phyloP scores from a whole-genome alignment of 1,140 invertebrate species.

The Sinonovacula constricta region DNA sequence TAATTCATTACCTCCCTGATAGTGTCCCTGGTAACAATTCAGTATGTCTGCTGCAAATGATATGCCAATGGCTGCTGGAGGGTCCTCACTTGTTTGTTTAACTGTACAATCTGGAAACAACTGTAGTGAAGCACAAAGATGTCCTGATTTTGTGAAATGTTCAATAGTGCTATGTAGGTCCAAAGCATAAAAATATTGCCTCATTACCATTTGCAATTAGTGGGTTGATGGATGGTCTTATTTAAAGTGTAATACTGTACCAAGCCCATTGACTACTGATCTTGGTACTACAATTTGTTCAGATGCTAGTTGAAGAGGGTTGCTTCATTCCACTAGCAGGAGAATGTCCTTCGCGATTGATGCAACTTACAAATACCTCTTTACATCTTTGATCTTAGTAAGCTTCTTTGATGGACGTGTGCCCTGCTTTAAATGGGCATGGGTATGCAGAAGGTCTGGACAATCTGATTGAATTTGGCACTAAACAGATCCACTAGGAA shows the following conservation, averaged over 20 bases:
- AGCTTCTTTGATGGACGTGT: conserved; percentile 55
- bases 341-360: conserved; percentile 46
- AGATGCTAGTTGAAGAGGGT: background rate
- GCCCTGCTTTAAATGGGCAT: conserved; percentile 53
- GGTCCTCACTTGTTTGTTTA: too few relatives aligned
- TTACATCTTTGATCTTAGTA: conserved; percentile 52
- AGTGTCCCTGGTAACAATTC: too few relatives aligned
- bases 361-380: conserved; percentile 43
- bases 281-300: background rate
- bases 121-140: too few relatives aligned
- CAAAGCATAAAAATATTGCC: too few relatives aligned
- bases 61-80: too few relatives aligned
- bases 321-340: conserved; percentile 9
- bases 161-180: too few relatives aligned
- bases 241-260: background rate
- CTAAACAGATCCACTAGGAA: conserved; percentile 33
- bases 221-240: background rate
- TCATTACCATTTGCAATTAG: too few relatives aligned
- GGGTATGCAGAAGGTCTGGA: conserved; percentile 49
- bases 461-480: conserved; percentile 46
- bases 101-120: too few relatives aligned
- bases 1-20: too few relatives aligned
- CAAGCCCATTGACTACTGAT: background rate
- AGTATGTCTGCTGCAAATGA: too few relatives aligned
- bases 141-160: too few relatives aligned